Percentiles rank a stretch among this genome's conserved stretches.
Evolutionary conservation across 2,888 invertebrate genomes (phyloP).

Genomic region (Oxycera nigricornis): DNA sequence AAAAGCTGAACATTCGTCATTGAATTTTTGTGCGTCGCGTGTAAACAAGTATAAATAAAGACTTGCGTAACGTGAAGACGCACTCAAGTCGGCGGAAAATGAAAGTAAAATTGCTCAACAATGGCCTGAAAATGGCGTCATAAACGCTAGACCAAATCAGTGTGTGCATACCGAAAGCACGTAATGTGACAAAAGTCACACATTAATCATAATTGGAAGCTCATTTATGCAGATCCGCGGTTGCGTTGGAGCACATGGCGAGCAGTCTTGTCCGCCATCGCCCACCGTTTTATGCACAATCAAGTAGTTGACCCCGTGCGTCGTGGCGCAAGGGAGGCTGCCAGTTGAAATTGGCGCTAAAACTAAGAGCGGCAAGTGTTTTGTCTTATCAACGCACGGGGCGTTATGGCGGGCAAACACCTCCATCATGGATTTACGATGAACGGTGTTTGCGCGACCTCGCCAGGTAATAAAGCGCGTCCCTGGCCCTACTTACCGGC

Average conservation of each 20-base stretch:
- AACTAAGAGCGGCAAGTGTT: conserved; percentile 18
- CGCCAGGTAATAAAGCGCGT: conserved; percentile 6
- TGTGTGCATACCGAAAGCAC: conserved; percentile 5
- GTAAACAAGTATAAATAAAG: no score
- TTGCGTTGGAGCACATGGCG: neutral
- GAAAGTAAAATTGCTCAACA: conserved; percentile 28
- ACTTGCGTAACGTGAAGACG: conserved; percentile 9
- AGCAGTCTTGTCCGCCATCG: neutral
- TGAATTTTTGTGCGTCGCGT: no score
- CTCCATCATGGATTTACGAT: neutral
- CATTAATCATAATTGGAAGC: conserved; percentile 35
- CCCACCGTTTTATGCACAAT: neutral
- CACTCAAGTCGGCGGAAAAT: conserved; percentile 10
- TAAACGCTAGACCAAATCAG: conserved; percentile 12
- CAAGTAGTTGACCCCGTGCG: neutral
- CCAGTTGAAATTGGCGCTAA: neutral
- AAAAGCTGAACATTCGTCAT: no score
- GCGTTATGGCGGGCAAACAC: conserved; percentile 22
- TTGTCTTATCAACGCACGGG: conserved; percentile 25
- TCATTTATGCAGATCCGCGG: conserved; percentile 24
- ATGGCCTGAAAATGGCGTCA: conserved; percentile 27
- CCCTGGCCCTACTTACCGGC: neutral
- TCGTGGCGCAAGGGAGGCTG: neutral
- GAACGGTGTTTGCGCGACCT: conserved; percentile 13
- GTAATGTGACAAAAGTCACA: conserved; percentile 37